Base-by-base conservation (phyloP, 2,888 invertebrate genomes). In the Chymomyza fuscimana region DNA sequence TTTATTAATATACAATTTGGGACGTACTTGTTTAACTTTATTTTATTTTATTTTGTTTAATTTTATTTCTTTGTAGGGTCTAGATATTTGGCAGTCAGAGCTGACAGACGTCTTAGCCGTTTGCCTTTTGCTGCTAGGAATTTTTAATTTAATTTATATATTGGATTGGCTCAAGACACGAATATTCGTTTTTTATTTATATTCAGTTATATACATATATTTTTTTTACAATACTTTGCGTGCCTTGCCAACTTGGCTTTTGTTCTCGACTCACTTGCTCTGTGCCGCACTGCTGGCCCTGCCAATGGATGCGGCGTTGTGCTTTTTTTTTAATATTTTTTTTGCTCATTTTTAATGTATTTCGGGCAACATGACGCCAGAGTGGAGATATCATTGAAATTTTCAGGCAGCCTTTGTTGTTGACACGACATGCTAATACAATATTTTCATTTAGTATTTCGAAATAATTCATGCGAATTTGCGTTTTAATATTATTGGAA, bases 381-480 rank as follows among this genome's bases (percentile, higher is more conserved):
- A 25, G 32, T 9, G 32, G 9, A 54, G 54, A 54, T 7, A 16
- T 54, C 54, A 54, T 58, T 25, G 58, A 25, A 58, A 25, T 58
- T 25, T 32, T 46, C 40, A 46, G 40, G 40, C 40, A 16, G 50
- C 36, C 51, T 60, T 64, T 61, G 56, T 63, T 63, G 64, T 65
- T 65, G 36, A 68, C 51, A 16, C 67, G 65, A 65, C 63, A 72
- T 72, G 40, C 40, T 46, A 46, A 74, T 70, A 66, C 70, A 69
- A 65, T 65, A 61, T 73, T 70, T 67, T 72, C 67, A 78, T 70
- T 75, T 67, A 58, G 22, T 60, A 69, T 40, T 46, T 51, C 70
- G 59, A 61, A 82, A 82, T 82, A 81, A 82, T 79, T 83, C 83
- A 82, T 77, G 86, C 78, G 76, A 73, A 81, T 75, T 74, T 77